These are phyloP conservation scores for Drosophila multiciliata DNA, from an alignment of 2,888 invertebrate genomes.

Conservation along the genomic window DNA sequence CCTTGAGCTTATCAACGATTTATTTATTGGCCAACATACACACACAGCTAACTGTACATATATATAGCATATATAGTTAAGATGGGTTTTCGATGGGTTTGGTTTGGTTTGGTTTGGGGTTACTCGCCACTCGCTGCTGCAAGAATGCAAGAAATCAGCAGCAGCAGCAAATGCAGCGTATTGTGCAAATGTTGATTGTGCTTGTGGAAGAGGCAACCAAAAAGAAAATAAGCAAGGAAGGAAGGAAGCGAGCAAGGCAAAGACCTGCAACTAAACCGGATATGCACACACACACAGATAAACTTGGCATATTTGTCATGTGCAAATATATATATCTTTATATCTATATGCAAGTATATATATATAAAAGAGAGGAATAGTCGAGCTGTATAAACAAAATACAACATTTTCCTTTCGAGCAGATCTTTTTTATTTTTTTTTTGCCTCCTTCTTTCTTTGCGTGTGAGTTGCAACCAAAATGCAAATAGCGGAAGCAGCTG, in stretches of 20 bases:
- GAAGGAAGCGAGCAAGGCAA: constrained; percentile 30
- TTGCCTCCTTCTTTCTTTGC: constrained; percentile 28
- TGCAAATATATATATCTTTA: constrained; percentile 60
- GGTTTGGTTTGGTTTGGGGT: not conserved
- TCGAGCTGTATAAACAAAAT: constrained; percentile 63
- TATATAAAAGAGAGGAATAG: constrained; percentile 21
- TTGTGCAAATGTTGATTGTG: constrained; percentile 78
- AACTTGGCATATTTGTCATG: constrained; percentile 65
- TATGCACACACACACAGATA: constrained; percentile 54
- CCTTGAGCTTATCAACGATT: constrained; percentile 76
- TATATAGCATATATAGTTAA: not conserved
- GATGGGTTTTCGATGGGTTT: not conserved
- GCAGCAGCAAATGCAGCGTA: constrained; percentile 62
- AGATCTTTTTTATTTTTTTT: constrained; percentile 45
- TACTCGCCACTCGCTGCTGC: constrained; percentile 42
- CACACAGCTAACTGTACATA: constrained; percentile 7
- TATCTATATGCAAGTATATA: constrained; percentile 3
- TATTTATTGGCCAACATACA: constrained; percentile 68
- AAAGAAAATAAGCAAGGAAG: constrained; percentile 38
- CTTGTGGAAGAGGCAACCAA: constrained; percentile 41
- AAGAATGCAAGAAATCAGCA: constrained; percentile 37
- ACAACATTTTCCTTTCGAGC: constrained; percentile 64
- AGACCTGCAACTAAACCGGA: constrained; percentile 57
- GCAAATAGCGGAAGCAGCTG: constrained; percentile 69
- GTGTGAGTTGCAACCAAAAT: constrained; percentile 69